A percentile compares a stretch with the other conserved stretches of the same genome.
Evolutionary conservation across 2,888 invertebrate genomes (phyloP).

Genomic region (Cheilosia variabilis): DNA sequence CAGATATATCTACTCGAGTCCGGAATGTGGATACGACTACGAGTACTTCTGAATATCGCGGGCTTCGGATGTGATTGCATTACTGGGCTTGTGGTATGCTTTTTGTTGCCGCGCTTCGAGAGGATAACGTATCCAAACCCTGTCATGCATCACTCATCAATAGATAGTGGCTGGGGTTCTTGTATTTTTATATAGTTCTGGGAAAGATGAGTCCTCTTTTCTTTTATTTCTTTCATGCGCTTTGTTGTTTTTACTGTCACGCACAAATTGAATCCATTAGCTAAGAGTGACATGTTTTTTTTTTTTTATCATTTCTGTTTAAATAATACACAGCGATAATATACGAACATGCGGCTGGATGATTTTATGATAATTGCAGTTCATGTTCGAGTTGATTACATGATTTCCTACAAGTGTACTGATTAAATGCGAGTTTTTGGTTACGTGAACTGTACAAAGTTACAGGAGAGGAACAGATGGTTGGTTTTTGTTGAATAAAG

Average conservation of each 20-base stretch:
- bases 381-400: slow-evolving; percentile 45
- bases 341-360: slow-evolving; percentile 32
- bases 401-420: slow-evolving; percentile 58
- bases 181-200: slow-evolving; percentile 37
- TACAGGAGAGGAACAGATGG: not conserved
- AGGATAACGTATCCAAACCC: slow-evolving; percentile 30
- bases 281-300: slow-evolving; percentile 44
- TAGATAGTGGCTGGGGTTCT: slow-evolving; percentile 25
- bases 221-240: not conserved
- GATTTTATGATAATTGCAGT: slow-evolving; percentile 55
- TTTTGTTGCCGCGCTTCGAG: slow-evolving; percentile 49
- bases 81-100: slow-evolving; percentile 56
- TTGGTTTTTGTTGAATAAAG: not conserved
- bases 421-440: slow-evolving; percentile 41
- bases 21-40: slow-evolving; percentile 50
- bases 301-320: slow-evolving; percentile 8
- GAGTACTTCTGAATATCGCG: slow-evolving; percentile 51
- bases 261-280: slow-evolving; percentile 61
- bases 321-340: slow-evolving; percentile 7
- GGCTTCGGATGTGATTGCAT: slow-evolving; percentile 45
- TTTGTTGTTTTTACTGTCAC: slow-evolving; percentile 10
- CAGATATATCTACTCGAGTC: slow-evolving; percentile 23
- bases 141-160: slow-evolving; percentile 62
- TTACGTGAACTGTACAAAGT: slow-evolving; percentile 1
- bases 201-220: slow-evolving; percentile 34